Conservation (phyloP, 2,797 vertebrate genomes). For the Pagetopsis macropterus region DNA sequence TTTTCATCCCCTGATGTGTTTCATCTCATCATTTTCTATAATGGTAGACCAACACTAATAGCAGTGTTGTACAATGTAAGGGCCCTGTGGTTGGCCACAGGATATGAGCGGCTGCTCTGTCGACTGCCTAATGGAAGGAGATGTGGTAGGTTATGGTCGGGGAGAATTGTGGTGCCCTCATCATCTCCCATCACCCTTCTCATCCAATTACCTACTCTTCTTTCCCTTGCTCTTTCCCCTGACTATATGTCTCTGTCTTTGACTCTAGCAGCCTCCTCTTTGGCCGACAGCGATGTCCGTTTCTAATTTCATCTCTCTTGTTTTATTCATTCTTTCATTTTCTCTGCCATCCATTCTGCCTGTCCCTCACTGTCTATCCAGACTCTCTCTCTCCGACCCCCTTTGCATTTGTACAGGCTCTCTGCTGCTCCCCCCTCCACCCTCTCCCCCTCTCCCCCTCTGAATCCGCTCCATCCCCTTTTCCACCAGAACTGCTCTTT, state of each 20-base stretch:
- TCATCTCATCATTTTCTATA: constrained; percentile 52
- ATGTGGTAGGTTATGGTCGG: constrained; percentile 52
- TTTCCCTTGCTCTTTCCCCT: constrained; percentile 22
- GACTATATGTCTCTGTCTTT: constrained; percentile 27
- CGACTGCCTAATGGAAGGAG: constrained; percentile 64
- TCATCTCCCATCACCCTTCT: constrained; percentile 28
- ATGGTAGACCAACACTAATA: constrained; percentile 62
- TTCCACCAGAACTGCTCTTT: constrained; percentile 50
- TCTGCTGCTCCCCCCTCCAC: constrained; percentile 13
- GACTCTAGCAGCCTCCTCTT: constrained; percentile 30
- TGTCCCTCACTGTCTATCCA: constrained; percentile 53
- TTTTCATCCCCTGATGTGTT: constrained; percentile 57
- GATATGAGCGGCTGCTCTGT: constrained; percentile 54
- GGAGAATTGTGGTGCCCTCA: constrained; percentile 38
- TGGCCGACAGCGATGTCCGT: constrained; percentile 57
- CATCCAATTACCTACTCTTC: constrained; percentile 31
- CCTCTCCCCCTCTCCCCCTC: too few species aligned
- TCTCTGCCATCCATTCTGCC: constrained; percentile 58
- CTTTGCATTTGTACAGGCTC: constrained; percentile 57
- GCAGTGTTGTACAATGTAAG: constrained; percentile 32
- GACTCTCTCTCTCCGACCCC: constrained; percentile 15
- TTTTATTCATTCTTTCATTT: constrained; percentile 81
- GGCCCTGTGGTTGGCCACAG: constrained; percentile 66
- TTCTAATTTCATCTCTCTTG: constrained; percentile 75
- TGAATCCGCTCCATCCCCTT: constrained; percentile 26